Percentiles rank a stretch among this genome's conserved stretches.
These are phyloP conservation scores for Balaenoptera acutorostrata DNA, from an alignment of 2,113 vertebrate genomes.

Conservation along the genomic window DNA sequence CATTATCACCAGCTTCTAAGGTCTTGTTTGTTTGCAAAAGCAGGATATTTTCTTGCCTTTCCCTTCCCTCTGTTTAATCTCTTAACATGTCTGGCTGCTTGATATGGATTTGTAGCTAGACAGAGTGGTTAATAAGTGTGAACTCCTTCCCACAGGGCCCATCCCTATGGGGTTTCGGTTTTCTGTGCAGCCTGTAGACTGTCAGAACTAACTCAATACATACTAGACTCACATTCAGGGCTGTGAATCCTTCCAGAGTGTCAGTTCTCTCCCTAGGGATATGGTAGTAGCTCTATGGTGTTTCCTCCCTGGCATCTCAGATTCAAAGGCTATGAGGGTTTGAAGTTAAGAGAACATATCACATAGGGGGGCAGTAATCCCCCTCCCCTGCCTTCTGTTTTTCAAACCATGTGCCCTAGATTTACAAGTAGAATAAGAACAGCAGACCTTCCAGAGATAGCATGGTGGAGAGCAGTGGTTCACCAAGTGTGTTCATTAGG, in stretches of 20 bases:
- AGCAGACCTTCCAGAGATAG: not conserved
- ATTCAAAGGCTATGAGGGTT: not conserved
- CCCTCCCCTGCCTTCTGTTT: not conserved
- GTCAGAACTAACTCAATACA: not conserved
- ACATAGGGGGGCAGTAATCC: not conserved
- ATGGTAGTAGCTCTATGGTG: not conserved
- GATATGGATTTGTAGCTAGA: not conserved
- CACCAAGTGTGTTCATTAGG: not conserved
- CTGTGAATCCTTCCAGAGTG: not conserved
- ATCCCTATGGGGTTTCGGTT: not conserved
- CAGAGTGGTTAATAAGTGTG: not conserved
- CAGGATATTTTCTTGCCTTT: not conserved
- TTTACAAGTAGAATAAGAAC: not conserved
- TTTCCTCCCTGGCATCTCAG: not conserved
- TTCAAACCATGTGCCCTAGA: not conserved
- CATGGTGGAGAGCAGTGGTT: not conserved
- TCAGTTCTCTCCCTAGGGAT: not conserved
- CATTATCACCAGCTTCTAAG: conserved; percentile 38
- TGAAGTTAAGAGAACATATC: not conserved
- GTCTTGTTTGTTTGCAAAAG: conserved; percentile 36
- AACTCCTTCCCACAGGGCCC: not conserved
- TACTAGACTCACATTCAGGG: not conserved
- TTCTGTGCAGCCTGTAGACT: not conserved
- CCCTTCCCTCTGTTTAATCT: conserved; percentile 10
- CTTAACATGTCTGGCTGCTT: not conserved